Evolutionary conservation across 1,140 invertebrate genomes (phyloP).

Genomic region (Branchinecta lindahli): DNA sequence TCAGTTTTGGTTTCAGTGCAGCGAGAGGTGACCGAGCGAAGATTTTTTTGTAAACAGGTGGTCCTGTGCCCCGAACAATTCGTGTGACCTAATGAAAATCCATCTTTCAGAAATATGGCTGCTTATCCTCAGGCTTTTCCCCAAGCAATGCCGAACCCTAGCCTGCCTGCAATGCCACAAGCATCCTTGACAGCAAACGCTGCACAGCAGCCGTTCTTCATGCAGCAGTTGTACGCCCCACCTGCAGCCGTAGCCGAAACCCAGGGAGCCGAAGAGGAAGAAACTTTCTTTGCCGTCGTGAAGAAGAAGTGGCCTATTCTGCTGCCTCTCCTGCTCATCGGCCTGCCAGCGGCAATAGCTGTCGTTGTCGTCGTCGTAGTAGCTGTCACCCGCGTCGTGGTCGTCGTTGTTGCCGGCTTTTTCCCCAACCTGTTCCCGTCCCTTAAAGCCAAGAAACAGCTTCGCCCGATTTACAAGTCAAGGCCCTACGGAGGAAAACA

Average conservation of each 20-base stretch:
- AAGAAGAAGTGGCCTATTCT: neutral
- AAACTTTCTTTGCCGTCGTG: neutral
- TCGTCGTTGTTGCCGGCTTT: neutral
- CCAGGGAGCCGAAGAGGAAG: neutral
- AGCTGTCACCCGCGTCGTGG: neutral
- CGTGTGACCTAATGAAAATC: no score
- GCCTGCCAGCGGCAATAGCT: neutral
- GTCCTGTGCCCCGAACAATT: no score
- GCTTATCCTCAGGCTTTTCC: no score
- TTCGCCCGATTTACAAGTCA: neutral
- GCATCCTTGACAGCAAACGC: no score
- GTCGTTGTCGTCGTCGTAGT: constrained; percentile 8
- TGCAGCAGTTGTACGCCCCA: neutral
- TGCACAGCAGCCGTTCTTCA: no score
- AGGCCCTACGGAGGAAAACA: neutral
- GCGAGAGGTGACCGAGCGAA: no score
- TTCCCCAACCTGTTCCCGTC: neutral
- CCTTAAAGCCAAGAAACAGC: neutral
- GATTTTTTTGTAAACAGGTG: no score
- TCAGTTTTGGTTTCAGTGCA: no score
- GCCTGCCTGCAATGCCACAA: no score
- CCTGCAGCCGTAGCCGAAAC: neutral
- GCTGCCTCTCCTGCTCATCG: neutral
- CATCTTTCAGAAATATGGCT: no score
- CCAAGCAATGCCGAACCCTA: no score